Evolutionary conservation across 2,113 vertebrate genomes (phyloP).

Genomic region (Heliornis fulica): DNA sequence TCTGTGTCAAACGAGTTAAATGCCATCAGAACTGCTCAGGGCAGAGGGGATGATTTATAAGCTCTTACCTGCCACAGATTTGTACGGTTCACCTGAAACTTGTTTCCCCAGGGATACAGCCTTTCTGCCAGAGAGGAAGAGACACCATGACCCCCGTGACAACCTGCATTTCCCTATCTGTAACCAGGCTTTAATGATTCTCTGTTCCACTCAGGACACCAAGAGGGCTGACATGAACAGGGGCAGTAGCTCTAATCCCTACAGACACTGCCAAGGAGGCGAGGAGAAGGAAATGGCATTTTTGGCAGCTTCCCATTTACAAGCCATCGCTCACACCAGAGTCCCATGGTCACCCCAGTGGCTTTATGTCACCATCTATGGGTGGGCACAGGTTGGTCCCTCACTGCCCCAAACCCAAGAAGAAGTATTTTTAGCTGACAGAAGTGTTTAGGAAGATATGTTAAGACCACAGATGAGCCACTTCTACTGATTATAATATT

Average conservation of each 20-base stretch:
- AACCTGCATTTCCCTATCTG: neutral
- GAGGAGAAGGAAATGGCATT: neutral
- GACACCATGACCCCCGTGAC: neutral
- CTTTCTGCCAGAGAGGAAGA: conserved; percentile 75
- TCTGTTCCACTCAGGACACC: neutral
- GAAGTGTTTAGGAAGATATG: neutral
- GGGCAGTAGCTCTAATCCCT: neutral
- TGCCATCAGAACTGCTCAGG: neutral
- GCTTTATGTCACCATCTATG: neutral
- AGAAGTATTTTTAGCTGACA: neutral
- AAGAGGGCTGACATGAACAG: rapidly evolving
- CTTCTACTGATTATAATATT: neutral
- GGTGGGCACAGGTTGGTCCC: rapidly evolving
- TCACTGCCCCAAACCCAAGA: neutral
- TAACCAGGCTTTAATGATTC: neutral
- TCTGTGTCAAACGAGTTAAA: rapidly evolving
- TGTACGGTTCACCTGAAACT: conserved; percentile 86
- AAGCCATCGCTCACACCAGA: rapidly evolving
- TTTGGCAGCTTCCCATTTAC: neutral
- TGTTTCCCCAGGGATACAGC: conserved; percentile 92
- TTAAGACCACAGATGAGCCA: neutral
- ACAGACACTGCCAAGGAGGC: neutral
- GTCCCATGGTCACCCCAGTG: neutral
- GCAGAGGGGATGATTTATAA: neutral
- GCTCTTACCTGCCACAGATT: conserved; percentile 94